These are phyloP conservation scores for Drosophila rhopaloa DNA, from an alignment of 1,140 invertebrate species.

Conservation along the genomic window DNA sequence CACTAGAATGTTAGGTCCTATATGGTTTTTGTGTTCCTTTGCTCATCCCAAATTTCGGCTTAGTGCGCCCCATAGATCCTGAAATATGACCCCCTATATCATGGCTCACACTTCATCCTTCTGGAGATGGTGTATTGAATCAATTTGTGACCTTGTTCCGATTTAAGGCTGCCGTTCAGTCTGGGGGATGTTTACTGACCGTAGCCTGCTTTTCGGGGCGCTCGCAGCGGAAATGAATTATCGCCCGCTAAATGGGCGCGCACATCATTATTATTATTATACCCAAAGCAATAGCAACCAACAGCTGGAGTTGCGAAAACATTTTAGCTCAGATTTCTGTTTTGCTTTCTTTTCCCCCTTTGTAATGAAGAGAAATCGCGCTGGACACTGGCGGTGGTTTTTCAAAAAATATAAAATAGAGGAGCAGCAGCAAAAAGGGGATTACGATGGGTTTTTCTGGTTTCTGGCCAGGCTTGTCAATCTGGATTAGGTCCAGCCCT, in stretches of 20 bases:
- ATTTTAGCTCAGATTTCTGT: conserved; percentile 19
- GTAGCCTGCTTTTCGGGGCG: conserved; percentile 29
- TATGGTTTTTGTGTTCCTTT: neutral
- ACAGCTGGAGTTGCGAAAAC: conserved; percentile 12
- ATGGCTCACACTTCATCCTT: neutral
- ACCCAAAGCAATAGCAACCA: neutral
- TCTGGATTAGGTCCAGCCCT: conserved; percentile 14
- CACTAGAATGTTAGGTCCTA: neutral
- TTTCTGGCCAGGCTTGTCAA: conserved; percentile 4
- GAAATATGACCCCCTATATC: conserved; percentile 9
- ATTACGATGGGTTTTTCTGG: conserved; percentile 3
- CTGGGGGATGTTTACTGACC: conserved; percentile 43
- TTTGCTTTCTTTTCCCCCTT: neutral
- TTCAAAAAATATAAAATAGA: neutral
- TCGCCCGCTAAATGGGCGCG: conserved; percentile 68
- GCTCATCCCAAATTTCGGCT: neutral
- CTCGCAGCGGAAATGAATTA: conserved; percentile 72
- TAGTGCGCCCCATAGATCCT: neutral
- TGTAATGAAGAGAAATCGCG: conserved; percentile 66
- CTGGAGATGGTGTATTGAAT: neutral
- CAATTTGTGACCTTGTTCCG: conserved; percentile 29
- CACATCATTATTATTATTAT: conserved; percentile 56
- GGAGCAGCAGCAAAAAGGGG: conserved; percentile 13
- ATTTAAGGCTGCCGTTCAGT: conserved; percentile 26
- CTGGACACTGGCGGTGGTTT: conserved; percentile 15